These are phyloP conservation scores for Myiotriccus ornatus DNA, from an alignment of 2,797 vertebrate species.

Conservation along the genomic window DNA sequence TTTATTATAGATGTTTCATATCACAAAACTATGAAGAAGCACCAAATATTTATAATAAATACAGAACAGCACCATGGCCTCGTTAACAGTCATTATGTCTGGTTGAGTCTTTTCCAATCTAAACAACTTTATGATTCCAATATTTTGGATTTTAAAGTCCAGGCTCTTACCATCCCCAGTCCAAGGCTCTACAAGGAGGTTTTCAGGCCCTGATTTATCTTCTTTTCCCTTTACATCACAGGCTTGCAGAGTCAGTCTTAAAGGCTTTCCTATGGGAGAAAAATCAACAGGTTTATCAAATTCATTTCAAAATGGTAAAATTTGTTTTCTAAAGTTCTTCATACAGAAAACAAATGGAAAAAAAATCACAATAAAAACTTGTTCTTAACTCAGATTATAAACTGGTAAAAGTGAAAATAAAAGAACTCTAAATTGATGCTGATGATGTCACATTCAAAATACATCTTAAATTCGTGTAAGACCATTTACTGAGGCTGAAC, in stretches of 20 bases:
- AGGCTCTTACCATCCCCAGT: slow-evolving; percentile 87
- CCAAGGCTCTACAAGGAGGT: slow-evolving; percentile 88
- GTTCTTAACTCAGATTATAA: not conserved
- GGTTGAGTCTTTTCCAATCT: not conserved
- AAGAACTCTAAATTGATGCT: not conserved
- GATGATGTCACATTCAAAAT: not conserved
- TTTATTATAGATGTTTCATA: not conserved
- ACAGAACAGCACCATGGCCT: not conserved
- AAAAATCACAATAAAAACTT: not conserved
- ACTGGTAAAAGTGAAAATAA: not conserved
- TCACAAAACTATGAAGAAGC: not conserved
- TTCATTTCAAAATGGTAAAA: not conserved
- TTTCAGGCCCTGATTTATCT: slow-evolving; percentile 96
- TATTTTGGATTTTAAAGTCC: not conserved
- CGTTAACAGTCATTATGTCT: not conserved
- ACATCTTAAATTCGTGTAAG: not conserved
- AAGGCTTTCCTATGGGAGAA: slow-evolving; percentile 81
- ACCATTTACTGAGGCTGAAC: not conserved
- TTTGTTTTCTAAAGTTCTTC: not conserved
- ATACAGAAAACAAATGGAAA: not conserved
- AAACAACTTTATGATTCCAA: not conserved
- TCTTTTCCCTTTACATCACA: slow-evolving; percentile 98
- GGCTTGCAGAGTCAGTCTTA: slow-evolving; percentile 89
- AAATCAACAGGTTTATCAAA: not conserved
- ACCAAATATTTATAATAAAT: not conserved